These are phyloP conservation scores for Hiodon alosoides DNA, from an alignment of 2,113 vertebrate species.

Conservation along the genomic window DNA sequence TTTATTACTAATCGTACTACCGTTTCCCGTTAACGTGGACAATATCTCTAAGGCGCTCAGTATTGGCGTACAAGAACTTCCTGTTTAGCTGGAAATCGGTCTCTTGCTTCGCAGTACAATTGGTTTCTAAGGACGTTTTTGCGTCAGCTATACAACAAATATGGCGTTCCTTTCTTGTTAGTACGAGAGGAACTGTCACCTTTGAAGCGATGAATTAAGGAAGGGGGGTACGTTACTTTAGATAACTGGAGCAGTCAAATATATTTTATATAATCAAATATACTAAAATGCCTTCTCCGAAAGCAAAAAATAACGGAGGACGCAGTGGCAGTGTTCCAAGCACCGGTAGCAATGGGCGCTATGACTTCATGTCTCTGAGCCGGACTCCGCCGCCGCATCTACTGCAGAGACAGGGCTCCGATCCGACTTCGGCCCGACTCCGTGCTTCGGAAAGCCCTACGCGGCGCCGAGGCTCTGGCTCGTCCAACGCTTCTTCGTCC, in stretches of 20 bases:
- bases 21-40: too few relatives aligned
- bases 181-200: slow-evolving; percentile 29
- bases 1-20: too few relatives aligned
- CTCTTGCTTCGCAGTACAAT: not conserved
- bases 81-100: too few relatives aligned
- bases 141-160: slow-evolving; percentile 38
- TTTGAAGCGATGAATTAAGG: slow-evolving; percentile 37
- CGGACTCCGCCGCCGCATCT: slow-evolving; percentile 52
- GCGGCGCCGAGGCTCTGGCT: slow-evolving; percentile 73
- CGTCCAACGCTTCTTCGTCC: slow-evolving; percentile 50
- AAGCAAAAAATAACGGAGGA: slow-evolving; percentile 52
- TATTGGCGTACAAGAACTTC: too few relatives aligned
- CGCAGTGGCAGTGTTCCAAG: slow-evolving; percentile 54
- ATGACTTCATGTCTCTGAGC: slow-evolving; percentile 77
- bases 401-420: slow-evolving; percentile 61
- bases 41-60: too few relatives aligned
- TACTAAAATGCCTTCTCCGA: slow-evolving; percentile 65
- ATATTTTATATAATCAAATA: not conserved
- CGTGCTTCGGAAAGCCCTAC: slow-evolving; percentile 77
- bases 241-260: too few relatives aligned
- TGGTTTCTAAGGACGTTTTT: slow-evolving; percentile 1
- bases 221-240: not conserved
- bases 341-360: slow-evolving; percentile 55
- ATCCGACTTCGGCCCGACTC: slow-evolving; percentile 63
- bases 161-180: slow-evolving; percentile 41